Percentiles rank a stretch among this genome's conserved stretches.
phyloP scores from a whole-genome alignment of 2,113 vertebrate genomes.

The Trogon melanurus region DNA sequence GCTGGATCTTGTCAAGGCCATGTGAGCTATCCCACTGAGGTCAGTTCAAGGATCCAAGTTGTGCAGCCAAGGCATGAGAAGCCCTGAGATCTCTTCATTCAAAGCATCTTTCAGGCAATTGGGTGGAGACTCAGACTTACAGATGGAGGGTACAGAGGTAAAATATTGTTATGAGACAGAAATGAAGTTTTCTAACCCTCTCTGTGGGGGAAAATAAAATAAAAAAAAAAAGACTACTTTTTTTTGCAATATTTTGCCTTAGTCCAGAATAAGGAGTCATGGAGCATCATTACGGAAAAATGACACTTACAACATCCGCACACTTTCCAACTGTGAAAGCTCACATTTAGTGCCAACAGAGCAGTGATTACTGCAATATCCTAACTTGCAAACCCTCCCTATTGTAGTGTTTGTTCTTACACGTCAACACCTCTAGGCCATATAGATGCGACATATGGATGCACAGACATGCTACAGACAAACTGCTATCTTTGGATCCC shows the following conservation, averaged over 20 bases:
- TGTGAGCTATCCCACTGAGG: not conserved
- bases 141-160: not conserved
- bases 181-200: not conserved
- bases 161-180: not conserved
- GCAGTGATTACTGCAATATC: not conserved
- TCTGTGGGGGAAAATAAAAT: fast-evolving
- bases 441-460: conserved; percentile 33
- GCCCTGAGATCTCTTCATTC: not conserved
- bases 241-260: not conserved
- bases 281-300: not conserved
- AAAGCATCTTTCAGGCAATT: not conserved
- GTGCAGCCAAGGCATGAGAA: not conserved
- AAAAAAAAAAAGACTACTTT: not conserved
- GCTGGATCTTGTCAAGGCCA: not conserved
- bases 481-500: conserved; percentile 5
- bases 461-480: conserved; percentile 38
- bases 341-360: fast-evolving
- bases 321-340: not conserved
- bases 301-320: not conserved
- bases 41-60: fast-evolving
- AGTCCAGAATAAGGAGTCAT: not conserved
- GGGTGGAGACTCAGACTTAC: not conserved
- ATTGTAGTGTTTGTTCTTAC: not conserved
- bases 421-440: not conserved
- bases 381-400: not conserved